These are phyloP conservation scores for Coenobita brevimanus DNA, from an alignment of 1,140 invertebrate species.

Conservation along the genomic window DNA sequence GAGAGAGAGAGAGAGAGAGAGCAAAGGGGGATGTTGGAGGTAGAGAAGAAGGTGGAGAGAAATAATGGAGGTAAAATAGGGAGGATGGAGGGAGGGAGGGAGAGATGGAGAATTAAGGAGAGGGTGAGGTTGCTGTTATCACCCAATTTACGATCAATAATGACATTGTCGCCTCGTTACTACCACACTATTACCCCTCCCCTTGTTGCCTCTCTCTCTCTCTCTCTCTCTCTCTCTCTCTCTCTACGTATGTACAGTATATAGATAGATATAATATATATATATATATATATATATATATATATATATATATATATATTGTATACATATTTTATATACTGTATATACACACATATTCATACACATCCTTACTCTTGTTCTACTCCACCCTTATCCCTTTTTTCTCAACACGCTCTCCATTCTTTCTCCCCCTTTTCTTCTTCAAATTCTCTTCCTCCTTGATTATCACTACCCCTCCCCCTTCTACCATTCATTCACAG, in stretches of 20 bases:
- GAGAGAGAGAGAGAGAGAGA: background rate
- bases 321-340: background rate
- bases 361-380: background rate
- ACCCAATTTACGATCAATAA: conserved; percentile 28
- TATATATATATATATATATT: background rate
- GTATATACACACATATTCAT: background rate
- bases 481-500: background rate
- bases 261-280: conserved; percentile 4
- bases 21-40: no score
- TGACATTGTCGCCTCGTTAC: conserved; percentile 19
- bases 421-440: background rate
- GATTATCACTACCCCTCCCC: background rate
- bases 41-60: no score
- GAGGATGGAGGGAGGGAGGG: no score
- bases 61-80: no score
- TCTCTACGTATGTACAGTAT: background rate
- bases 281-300: background rate
- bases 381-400: background rate
- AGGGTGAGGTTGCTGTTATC: background rate
- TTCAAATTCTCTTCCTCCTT: background rate
- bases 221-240: background rate
- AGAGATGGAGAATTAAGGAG: no score
- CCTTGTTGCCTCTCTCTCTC: background rate
- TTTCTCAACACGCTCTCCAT: background rate
- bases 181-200: background rate